Percentiles rank a stretch among this genome's conserved stretches.
phyloP scores from a whole-genome alignment of 1,140 invertebrate species.

The Drosophila erecta region DNA sequence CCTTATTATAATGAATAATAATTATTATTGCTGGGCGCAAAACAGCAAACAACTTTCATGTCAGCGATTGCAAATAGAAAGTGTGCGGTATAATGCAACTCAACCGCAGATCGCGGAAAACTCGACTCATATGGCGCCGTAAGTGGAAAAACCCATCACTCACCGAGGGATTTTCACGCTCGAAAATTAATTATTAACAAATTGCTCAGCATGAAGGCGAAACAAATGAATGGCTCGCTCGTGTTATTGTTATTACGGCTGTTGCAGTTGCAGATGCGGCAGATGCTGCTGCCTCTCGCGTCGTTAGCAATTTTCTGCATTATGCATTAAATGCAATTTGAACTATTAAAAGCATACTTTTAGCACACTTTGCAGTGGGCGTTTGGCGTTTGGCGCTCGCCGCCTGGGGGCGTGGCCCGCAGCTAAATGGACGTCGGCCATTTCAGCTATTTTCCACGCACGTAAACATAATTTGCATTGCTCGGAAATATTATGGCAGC shows the following conservation, averaged over 20 bases:
- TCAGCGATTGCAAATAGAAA: constrained; percentile 1
- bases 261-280: constrained; percentile 16
- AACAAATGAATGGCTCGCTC: constrained; percentile 37
- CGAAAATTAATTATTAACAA: constrained; percentile 53
- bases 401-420: not conserved
- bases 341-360: constrained; percentile 71
- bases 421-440: constrained; percentile 19
- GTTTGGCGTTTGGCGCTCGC: not conserved
- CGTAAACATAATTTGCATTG: constrained; percentile 71
- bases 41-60: constrained; percentile 4
- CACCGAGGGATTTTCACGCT: constrained; percentile 20
- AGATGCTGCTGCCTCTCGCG: constrained; percentile 1
- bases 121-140: not conserved
- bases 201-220: constrained; percentile 39
- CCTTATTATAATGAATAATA: not conserved
- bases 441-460: constrained; percentile 49
- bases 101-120: not conserved
- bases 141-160: constrained; percentile 3
- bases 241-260: constrained; percentile 31
- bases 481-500: constrained; percentile 70
- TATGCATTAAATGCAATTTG: constrained; percentile 72
- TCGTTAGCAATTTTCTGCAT: constrained; percentile 51
- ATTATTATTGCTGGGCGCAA: constrained; percentile 1
- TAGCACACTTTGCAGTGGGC: constrained; percentile 12
- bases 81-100: not conserved